These are phyloP conservation scores for Globia sparganii DNA, from an alignment of 2,888 invertebrate genomes.

Conservation along the genomic window DNA sequence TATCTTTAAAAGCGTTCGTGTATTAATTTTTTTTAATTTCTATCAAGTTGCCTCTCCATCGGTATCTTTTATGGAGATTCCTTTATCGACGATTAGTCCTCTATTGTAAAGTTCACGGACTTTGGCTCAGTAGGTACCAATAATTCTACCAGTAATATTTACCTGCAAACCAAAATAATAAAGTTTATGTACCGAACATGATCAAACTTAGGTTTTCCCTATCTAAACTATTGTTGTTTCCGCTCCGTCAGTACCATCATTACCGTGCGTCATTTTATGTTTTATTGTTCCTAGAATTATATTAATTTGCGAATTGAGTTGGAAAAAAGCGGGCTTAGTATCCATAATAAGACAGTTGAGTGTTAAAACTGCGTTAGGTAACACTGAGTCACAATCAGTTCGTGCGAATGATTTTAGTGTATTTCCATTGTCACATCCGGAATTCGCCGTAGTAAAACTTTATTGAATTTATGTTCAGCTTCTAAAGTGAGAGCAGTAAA, in stretches of 20 bases:
- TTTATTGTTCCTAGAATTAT: slow-evolving; percentile 21
- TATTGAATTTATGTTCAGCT: background rate
- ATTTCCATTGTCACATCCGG: slow-evolving; percentile 43
- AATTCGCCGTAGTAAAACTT: background rate
- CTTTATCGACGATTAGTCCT: background rate
- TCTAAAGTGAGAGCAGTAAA: background rate
- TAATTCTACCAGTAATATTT: background rate
- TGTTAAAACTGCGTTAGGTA: slow-evolving; percentile 54
- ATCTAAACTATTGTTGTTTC: slow-evolving; percentile 8
- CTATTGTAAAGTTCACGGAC: background rate
- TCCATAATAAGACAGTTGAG: slow-evolving; percentile 35
- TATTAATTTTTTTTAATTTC: background rate
- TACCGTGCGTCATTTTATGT: slow-evolving; percentile 33
- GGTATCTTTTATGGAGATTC: background rate
- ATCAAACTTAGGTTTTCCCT: slow-evolving; percentile 45
- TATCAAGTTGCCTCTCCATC: background rate
- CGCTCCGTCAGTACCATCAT: background rate
- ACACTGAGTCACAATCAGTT: slow-evolving; percentile 54
- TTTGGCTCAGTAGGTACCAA: background rate
- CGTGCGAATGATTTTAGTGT: slow-evolving; percentile 27
- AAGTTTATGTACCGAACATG: slow-evolving; percentile 10
- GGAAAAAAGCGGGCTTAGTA: slow-evolving; percentile 45
- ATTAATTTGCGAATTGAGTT: slow-evolving; percentile 29
- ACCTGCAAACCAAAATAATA: slow-evolving; percentile 3
- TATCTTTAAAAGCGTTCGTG: background rate